A percentile compares a stretch with the other conserved stretches of the same genome.
Evolutionary conservation across 37 sponge, comb jelly and placozoan species (phyloP).

Genomic region (Mnemiopsis leidyi): DNA sequence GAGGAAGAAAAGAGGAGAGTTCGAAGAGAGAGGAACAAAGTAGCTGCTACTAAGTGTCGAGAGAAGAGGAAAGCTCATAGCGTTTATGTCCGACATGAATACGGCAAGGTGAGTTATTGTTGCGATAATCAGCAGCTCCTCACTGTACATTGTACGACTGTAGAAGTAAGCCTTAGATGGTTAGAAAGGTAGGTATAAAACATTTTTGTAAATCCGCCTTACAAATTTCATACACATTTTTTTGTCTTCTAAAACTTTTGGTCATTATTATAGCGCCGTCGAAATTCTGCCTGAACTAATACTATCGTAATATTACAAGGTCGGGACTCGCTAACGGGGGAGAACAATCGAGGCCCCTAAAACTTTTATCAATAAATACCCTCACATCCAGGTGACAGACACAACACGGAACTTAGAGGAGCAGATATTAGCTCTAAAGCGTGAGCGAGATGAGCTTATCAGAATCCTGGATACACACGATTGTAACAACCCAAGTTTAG

Average conservation of each 20-base stretch:
- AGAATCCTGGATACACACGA: background rate
- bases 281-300: no score
- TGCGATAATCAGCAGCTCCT: background rate
- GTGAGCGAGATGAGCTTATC: slow-evolving; percentile 19
- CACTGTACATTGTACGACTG: no score
- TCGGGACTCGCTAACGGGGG: no score
- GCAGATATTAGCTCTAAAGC: background rate
- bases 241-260: no score
- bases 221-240: no score
- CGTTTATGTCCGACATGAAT: background rate
- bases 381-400: background rate
- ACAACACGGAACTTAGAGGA: background rate
- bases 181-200: no score
- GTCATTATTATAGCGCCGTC: no score
- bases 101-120: background rate
- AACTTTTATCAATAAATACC: background rate
- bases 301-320: no score
- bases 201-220: no score
- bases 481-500: background rate
- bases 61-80: slow-evolving; percentile 43
- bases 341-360: no score
- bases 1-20: slow-evolving; percentile 60
- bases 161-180: no score
- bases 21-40: slow-evolving; percentile 57
- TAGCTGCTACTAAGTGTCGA: slow-evolving; percentile 49